Base-by-base conservation (phyloP, 2,113 vertebrate genomes). In the Tretioscincus oriximinensis region DNA sequence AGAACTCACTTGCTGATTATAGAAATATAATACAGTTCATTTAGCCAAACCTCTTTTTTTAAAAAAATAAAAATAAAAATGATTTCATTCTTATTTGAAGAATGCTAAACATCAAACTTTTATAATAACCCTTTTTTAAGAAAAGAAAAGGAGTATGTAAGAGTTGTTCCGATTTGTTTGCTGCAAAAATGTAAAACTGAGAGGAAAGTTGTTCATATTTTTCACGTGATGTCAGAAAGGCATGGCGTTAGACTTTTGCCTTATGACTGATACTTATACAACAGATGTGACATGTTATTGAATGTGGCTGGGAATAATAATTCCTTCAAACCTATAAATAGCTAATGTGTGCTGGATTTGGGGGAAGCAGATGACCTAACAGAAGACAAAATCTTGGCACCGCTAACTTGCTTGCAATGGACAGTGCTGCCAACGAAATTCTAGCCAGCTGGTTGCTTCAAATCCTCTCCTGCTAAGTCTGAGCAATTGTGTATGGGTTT, bases 281-380 rank as follows among this genome's bases (percentile, higher is more conserved):
- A 79, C 86, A 93, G 81, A 90, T 92, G 92, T 90, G 76, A 92
- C 90, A 94, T 89, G 68, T 90, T 93, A 92, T 92, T 93, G 85
- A 88, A 91, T 78, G 90, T 87, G 77, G 49, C 49, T 35, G 86
- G 81, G 84, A 95, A 92, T 92, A 92, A 91, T 93, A 92, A 91
- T 90, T 92, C 80, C 89, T 91, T 92, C 92, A 93, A 86, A 58
- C 88, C 88, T 95, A 94, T 93, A 95, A 95, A 93, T 93, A 94
- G 78, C 82, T 82, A 89, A 87, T 72, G 92, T 86, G 90, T 86
- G 83, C 93, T 95, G 91, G 87, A 84, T 93, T 90, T 87, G 87
- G 80, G 93, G 78, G 91, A 94, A 94, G 90, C 92, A 93, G 92
- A 94, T 93, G 90, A 95, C 91, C 87, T 93, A 94, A 94, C 86